A percentile compares a stretch with the other conserved stretches of the same genome.
Conservation (phyloP, 2,888 invertebrate species). For the Caradrina kadenii region DNA sequence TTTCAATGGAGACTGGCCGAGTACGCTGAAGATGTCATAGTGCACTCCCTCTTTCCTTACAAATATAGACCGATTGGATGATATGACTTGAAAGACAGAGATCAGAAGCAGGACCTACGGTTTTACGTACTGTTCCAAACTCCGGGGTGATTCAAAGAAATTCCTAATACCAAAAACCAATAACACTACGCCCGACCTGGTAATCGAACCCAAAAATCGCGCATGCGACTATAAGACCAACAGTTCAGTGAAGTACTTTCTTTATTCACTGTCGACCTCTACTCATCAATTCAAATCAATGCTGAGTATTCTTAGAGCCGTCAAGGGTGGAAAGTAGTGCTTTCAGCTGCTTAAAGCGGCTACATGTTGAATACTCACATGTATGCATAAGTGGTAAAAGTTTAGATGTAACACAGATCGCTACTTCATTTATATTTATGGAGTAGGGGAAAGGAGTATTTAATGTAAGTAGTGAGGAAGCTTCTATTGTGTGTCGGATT, state of each 20-base stretch:
- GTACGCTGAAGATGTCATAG: too few relatives aligned
- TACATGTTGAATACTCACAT: slow-evolving; percentile 13
- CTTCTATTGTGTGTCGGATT: background rate
- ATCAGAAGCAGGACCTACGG: too few relatives aligned
- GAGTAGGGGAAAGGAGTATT: slow-evolving; percentile 13
- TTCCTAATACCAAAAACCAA: too few relatives aligned
- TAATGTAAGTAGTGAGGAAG: background rate
- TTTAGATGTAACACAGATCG: slow-evolving; percentile 18
- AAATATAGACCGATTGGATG: too few relatives aligned
- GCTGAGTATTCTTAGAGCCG: slow-evolving; percentile 3
- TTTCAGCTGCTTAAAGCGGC: slow-evolving; percentile 33
- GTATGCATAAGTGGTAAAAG: slow-evolving; percentile 47
- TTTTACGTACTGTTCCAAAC: too few relatives aligned
- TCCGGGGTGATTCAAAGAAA: too few relatives aligned
- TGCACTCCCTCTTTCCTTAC: too few relatives aligned
- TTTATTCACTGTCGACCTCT: slow-evolving; percentile 12
- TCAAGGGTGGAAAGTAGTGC: slow-evolving; percentile 49
- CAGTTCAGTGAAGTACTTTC: background rate
- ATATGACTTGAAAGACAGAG: too few relatives aligned
- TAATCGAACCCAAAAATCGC: too few relatives aligned
- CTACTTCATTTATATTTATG: slow-evolving; percentile 47
- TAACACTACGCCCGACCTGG: too few relatives aligned
- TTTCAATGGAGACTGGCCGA: too few relatives aligned
- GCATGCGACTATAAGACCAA: too few relatives aligned
- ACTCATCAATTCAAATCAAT: slow-evolving; percentile 36